Base-by-base conservation (phyloP, 2,888 invertebrate genomes). In the Leptopterna dolabrata region DNA sequence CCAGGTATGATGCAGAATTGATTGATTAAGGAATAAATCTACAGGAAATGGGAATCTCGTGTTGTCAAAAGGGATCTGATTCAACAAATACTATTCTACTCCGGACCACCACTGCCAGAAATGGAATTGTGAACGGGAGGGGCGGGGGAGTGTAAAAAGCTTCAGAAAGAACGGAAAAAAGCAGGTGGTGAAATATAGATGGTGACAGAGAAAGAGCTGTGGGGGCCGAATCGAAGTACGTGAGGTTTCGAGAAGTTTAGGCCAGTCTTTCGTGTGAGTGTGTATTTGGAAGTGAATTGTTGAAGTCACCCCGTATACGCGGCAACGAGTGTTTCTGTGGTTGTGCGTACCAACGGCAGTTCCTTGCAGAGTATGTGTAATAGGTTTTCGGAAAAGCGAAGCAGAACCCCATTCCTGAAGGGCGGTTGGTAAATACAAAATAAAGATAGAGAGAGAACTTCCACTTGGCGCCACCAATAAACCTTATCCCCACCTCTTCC, bases 101-200 rank as follows among this genome's bases (percentile, higher is more conserved):
- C 0, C 7, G 24, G 13, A 24, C 24, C 4, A 4, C 19, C 63
- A 63, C 9, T 11, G 63, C 63, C 19, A 19, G 24, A 63, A 63
- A 63, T 63, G 63, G 63, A 63, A 63, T 63, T 24, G 63, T 63
- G 63, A 63, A 27, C 24, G 24, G 63, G 9, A 13, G 63, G 4
- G n/a, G n/a, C n/a, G n/a, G n/a, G n/a, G n/a, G n/a, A n/a, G n/a
- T n/a, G n/a, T 51, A n/a, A n/a, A 51, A 51, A 51, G 51, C 51
- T 51, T 19, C n/a, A 51, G 51, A 51, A 51, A 63, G 13, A 76
- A 9, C 14, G n/a, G 36, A 14, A 41, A 76, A 41, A 76, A 41
- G 36, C 30, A 76, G 41, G 73, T 41, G 73, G 36, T 76, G 41
- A 76, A 76, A 76, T 76, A 76, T 76, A 76, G 41, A 76, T 76